These are phyloP conservation scores for Sciurus vulgaris DNA, from an alignment of 2,797 vertebrate species.

Conservation along the genomic window DNA sequence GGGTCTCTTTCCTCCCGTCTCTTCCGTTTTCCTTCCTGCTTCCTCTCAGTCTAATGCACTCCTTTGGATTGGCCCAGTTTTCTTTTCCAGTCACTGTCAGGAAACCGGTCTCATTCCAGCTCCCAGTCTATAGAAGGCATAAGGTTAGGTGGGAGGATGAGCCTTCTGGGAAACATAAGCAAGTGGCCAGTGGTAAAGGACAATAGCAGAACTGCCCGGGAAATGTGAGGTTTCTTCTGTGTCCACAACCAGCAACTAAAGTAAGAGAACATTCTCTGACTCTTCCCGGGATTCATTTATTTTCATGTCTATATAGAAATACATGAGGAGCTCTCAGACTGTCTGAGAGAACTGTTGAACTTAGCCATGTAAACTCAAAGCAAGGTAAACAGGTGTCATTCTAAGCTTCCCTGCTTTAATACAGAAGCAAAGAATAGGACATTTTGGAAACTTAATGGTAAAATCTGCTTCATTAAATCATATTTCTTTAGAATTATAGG, in stretches of 20 bases:
- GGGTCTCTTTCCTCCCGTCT: not conserved
- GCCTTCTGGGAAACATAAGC: not conserved
- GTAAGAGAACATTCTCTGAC: not conserved
- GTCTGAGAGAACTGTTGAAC: not conserved
- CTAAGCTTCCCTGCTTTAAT: not conserved
- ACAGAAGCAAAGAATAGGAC: not conserved
- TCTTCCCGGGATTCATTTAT: not conserved
- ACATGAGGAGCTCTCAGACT: not conserved
- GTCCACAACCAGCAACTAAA: not conserved
- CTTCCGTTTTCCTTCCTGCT: not conserved
- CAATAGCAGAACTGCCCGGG: not conserved
- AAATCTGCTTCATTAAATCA: not conserved
- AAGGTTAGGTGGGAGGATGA: not conserved
- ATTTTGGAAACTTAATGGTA: not conserved
- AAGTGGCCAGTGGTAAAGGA: not conserved
- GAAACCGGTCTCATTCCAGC: not conserved
- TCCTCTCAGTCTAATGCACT: not conserved
- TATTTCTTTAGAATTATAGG: not conserved
- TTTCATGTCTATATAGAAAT: not conserved
- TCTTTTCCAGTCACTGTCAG: not conserved
- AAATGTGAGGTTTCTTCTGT: not conserved
- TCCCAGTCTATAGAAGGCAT: rapidly evolving
- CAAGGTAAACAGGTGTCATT: not conserved
- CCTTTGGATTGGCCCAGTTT: not conserved
- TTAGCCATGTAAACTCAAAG: not conserved